Evolutionary conservation across 37 sponge, comb jelly and placozoan genomes (phyloP), one percentile per base, ranked within the genome.

Genomic region (Beroe forskalii): DNA sequence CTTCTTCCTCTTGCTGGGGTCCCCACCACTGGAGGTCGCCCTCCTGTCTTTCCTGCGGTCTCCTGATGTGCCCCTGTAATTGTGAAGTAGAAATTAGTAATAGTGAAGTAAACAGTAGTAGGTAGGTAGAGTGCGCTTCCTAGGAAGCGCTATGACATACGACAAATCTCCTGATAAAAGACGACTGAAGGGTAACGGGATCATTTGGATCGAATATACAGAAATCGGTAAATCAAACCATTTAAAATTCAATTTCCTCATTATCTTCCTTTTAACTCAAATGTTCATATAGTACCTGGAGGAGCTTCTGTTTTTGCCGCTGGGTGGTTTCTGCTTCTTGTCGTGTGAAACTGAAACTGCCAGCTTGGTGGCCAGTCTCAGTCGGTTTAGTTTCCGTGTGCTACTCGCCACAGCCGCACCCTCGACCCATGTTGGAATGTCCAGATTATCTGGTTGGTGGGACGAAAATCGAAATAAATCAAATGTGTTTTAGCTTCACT

Each of bases 361-460:
- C 55, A 80, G 27, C 30, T 44, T 41, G 23, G 86, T 80, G 55
- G 86, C 86, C 20, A 80, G 86, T 41, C 55, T 3, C 27, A 80
- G 86, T 6, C 86, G 86, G 40, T 80, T 80, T 24, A 80, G 86
- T 80, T 80, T 80, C 40, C 86, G 40, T 2, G 86, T 33, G 20
- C 86, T 80, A 48, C 30, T 80, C 17, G 38, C 35, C 19, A 33
- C 48, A 27, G 40, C 44, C 0, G 86, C 86, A 6, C 86, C 86
- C 55, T 80, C 86, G 6, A 80, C 86, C 86, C 86, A 80, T 1
- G 43, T 80, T 3, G 86, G 86, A 19, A 80, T 44, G 30, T 80
- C 86, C 40, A 80, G 35, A 17, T 25, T 44, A 23, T 80, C 86
- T 80, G 86, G n/a, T n/a, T n/a, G n/a, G n/a, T n/a, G 60, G n/a